A percentile compares a stretch with the other conserved stretches of the same genome.
phyloP scores from a whole-genome alignment of 1,140 invertebrate genomes.

The Procambarus virginalis region DNA sequence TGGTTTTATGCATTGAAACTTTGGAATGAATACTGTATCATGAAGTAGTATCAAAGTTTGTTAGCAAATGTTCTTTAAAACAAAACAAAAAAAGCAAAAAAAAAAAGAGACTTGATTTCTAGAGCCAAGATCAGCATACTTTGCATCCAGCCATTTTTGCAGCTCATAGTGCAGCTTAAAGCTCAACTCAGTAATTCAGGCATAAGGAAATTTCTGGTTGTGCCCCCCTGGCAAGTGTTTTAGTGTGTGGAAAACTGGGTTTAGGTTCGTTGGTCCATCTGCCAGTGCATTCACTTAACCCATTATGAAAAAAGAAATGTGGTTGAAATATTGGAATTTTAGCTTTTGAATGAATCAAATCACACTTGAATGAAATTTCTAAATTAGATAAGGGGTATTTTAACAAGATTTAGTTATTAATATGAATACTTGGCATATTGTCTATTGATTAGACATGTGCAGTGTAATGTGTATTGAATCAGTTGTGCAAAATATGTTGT shows the following conservation, averaged over 20 bases:
- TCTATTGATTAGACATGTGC: neutral
- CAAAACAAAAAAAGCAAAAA: neutral
- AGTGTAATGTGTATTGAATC: neutral
- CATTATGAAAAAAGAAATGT: neutral
- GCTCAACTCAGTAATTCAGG: constrained; percentile 67
- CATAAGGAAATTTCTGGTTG: constrained; percentile 62
- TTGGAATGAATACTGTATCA: constrained; percentile 32
- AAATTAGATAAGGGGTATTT: neutral
- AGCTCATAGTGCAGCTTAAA: constrained; percentile 66
- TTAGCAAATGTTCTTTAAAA: constrained; percentile 24
- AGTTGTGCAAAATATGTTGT: neutral
- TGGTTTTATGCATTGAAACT: constrained; percentile 49
- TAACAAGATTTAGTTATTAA: neutral
- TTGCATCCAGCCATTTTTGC: constrained; percentile 66
- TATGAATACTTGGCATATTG: neutral
- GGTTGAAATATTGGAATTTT: neutral
- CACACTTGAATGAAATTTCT: neutral
- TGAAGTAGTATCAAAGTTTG: constrained; percentile 43
- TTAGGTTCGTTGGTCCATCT: constrained; percentile 39
- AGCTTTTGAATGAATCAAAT: neutral
- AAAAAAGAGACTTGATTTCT: constrained; percentile 31
- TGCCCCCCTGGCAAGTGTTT: constrained; percentile 64
- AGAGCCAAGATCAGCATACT: constrained; percentile 48
- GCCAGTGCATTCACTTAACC: neutral
- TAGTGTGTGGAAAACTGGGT: constrained; percentile 43